phyloP scores from a whole-genome alignment of 2,888 invertebrate species.

The Lepidochitona cinerea region DNA sequence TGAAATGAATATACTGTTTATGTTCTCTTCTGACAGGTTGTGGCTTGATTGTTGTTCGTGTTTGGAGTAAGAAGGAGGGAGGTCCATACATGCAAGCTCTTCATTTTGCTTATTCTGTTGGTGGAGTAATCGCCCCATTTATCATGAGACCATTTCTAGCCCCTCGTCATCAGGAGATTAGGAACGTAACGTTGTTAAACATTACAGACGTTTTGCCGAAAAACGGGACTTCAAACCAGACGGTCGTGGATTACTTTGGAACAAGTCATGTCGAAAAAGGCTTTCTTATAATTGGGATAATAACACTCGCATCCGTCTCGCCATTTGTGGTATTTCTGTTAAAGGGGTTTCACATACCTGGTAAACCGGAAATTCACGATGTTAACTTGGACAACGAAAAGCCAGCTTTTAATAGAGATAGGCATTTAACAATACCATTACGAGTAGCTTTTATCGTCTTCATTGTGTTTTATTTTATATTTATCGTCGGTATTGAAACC shows the following conservation, averaged over 20 bases:
- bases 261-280: constrained; percentile 9
- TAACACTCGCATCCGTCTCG: constrained; percentile 5
- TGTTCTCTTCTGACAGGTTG: not conserved
- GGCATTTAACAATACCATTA: not conserved
- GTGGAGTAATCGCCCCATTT: constrained; percentile 37
- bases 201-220: not conserved
- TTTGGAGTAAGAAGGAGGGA: constrained; percentile 18
- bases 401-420: not conserved
- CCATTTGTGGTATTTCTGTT: constrained; percentile 5
- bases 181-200: not conserved
- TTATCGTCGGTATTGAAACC: not conserved
- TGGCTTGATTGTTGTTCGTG: not conserved
- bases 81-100: constrained; percentile 38
- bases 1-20: too few species aligned
- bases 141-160: constrained; percentile 34
- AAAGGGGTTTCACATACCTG: not conserved
- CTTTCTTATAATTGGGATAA: constrained; percentile 10
- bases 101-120: constrained; percentile 35
- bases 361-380: not conserved
- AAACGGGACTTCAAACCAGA: not conserved
- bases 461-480: not conserved
- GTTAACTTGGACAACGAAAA: not conserved
- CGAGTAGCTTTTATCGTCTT: not conserved
- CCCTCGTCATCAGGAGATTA: not conserved
- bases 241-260: not conserved